A percentile compares a stretch with the other conserved stretches of the same genome.
Conservation (phyloP, 2,113 vertebrate genomes). For the Apteryx owenii region DNA sequence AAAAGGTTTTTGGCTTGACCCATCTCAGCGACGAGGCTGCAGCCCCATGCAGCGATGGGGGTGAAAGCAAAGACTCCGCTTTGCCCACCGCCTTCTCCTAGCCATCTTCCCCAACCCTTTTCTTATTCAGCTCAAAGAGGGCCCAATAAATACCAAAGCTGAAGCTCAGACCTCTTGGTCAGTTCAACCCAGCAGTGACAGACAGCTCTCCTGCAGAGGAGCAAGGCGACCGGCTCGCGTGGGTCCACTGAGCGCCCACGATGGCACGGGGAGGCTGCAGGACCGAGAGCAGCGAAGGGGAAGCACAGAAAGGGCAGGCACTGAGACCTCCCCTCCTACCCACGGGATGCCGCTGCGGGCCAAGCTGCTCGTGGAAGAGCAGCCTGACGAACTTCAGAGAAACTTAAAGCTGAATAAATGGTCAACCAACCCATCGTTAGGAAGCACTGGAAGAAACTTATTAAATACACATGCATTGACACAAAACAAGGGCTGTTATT, state of each 20-base stretch:
- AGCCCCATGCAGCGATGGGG: neutral
- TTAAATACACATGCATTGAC: neutral
- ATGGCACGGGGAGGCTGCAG: neutral
- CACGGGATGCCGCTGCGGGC: neutral
- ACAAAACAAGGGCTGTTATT: neutral
- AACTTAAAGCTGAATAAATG: neutral
- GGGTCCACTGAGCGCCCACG: neutral
- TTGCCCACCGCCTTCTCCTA: neutral
- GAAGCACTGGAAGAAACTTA: neutral
- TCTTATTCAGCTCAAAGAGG: fast-evolving
- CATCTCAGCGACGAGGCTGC: neutral
- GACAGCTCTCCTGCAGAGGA: neutral
- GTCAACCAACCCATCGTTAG: fast-evolving
- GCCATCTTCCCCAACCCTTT: neutral
- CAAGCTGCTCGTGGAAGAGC: neutral
- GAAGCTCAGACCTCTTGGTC: neutral
- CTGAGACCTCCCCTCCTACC: neutral
- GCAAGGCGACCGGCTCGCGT: fast-evolving
- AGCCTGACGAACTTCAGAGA: neutral
- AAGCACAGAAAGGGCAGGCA: neutral
- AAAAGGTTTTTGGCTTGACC: neutral
- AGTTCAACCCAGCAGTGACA: neutral
- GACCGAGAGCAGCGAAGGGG: neutral
- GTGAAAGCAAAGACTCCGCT: no score
- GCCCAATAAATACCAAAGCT: fast-evolving